Conservation (phyloP, 2,888 invertebrate species). For the Odontocolon sp. region DNA sequence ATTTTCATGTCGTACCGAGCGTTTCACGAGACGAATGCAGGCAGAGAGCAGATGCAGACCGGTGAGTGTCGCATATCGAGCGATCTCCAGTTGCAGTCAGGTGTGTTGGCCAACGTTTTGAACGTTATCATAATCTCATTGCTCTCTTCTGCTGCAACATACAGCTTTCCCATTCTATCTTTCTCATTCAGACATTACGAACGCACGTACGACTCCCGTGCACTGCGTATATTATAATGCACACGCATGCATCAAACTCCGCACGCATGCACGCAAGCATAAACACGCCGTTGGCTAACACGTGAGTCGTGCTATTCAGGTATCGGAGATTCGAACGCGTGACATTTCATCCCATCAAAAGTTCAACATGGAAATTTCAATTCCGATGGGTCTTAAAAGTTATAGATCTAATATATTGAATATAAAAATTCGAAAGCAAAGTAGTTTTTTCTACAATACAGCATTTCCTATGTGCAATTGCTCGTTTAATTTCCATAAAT, state of each 20-base stretch:
- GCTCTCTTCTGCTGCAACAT: constrained; percentile 43
- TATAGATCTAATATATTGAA: not conserved
- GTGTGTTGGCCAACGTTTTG: constrained; percentile 63
- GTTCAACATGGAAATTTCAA: not conserved
- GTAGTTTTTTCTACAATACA: too few relatives aligned
- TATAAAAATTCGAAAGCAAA: not conserved
- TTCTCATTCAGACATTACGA: not conserved
- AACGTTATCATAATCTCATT: constrained; percentile 69
- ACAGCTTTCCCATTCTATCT: constrained; percentile 14
- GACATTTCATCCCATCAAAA: not conserved
- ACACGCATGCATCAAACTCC: constrained; percentile 15
- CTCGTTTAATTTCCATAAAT: too few relatives aligned
- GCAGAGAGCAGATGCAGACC: constrained; percentile 28
- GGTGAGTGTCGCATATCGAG: constrained; percentile 70
- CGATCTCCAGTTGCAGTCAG: constrained; percentile 75
- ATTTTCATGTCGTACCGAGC: not conserved
- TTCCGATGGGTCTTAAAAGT: not conserved
- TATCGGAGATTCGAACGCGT: not conserved
- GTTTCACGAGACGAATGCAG: not conserved
- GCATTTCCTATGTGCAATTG: too few relatives aligned
- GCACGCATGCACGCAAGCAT: not conserved
- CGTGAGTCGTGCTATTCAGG: constrained; percentile 10
- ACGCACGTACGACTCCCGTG: constrained; percentile 23
- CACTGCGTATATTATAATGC: not conserved
- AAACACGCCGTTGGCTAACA: not conserved